Percentiles rank a stretch among this genome's conserved stretches.
phyloP scores from a whole-genome alignment of 1,140 invertebrate genomes.

The Drosophila carrolli region DNA sequence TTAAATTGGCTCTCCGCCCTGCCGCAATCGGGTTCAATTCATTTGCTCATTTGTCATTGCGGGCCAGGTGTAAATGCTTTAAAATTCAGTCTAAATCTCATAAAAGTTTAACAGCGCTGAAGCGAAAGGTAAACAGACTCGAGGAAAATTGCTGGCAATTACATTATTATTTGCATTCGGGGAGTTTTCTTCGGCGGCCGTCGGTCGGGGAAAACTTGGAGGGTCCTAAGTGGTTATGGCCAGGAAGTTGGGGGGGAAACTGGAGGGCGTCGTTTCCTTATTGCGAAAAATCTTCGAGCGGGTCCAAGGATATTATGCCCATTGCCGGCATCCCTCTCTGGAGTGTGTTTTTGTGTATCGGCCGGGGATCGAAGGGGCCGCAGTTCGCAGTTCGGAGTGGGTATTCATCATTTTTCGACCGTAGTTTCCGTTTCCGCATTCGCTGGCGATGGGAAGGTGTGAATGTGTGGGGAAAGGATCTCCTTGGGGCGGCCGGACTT shows the following conservation, averaged over 20 bases:
- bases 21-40: conserved; percentile 30
- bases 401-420: conserved; percentile 76
- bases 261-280: conserved; percentile 40
- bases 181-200: conserved; percentile 48
- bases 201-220: conserved; percentile 30
- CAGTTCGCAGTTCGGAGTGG: neutral
- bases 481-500: conserved; percentile 33
- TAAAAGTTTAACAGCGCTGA: conserved; percentile 48
- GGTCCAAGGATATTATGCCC: conserved; percentile 55
- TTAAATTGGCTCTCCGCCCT: conserved; percentile 28
- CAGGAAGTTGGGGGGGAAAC: neutral
- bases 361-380: conserved; percentile 1
- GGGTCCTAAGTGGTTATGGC: conserved; percentile 61
- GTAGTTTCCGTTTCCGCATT: conserved; percentile 62
- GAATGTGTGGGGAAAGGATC: conserved; percentile 30
- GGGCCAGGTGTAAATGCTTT: conserved; percentile 65
- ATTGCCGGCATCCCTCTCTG: conserved; percentile 50
- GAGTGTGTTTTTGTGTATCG: conserved; percentile 52
- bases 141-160: conserved; percentile 63
- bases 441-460: conserved; percentile 44
- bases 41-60: conserved; percentile 48
- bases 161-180: conserved; percentile 75
- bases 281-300: conserved; percentile 60
- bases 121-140: conserved; percentile 37
- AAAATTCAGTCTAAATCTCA: conserved; percentile 53